phyloP scores from a whole-genome alignment of 2,888 invertebrate genomes.

The Oasisia sp. region DNA sequence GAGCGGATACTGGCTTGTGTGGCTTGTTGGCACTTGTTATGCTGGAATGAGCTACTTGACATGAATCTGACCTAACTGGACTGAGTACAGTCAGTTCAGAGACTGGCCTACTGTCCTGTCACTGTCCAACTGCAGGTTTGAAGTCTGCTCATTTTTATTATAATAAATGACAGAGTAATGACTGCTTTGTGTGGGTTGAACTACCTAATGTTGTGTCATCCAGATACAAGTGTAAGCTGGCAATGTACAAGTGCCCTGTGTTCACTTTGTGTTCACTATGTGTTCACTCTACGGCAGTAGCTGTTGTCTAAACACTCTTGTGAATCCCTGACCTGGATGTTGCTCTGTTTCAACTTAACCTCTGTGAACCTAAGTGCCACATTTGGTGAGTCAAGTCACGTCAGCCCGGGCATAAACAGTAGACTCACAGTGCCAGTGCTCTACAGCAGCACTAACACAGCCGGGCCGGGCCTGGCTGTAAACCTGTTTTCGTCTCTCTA shows the following conservation, averaged over 20 bases:
- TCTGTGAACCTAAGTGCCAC: background rate
- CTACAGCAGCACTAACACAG: background rate
- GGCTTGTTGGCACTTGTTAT: no score
- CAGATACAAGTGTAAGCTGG: background rate
- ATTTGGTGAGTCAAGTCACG: background rate
- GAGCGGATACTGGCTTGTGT: no score
- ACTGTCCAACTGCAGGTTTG: no score
- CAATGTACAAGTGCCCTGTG: no score
- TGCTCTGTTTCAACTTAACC: background rate
- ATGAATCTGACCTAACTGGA: no score
- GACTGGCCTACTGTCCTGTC: no score
- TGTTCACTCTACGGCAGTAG: background rate
- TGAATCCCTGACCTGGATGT: background rate
- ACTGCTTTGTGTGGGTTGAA: background rate
- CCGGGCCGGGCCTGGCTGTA: background rate
- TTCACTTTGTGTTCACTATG: no score
- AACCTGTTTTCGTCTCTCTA: background rate
- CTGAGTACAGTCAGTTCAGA: no score
- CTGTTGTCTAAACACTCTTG: background rate
- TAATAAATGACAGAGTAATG: background rate
- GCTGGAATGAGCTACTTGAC: no score
- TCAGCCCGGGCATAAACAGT: background rate
- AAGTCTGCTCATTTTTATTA: no score
- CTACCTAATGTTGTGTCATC: background rate
- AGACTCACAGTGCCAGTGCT: background rate